Evolutionary conservation across 1,140 invertebrate species (phyloP).

Genomic region (Cydia splendana): DNA sequence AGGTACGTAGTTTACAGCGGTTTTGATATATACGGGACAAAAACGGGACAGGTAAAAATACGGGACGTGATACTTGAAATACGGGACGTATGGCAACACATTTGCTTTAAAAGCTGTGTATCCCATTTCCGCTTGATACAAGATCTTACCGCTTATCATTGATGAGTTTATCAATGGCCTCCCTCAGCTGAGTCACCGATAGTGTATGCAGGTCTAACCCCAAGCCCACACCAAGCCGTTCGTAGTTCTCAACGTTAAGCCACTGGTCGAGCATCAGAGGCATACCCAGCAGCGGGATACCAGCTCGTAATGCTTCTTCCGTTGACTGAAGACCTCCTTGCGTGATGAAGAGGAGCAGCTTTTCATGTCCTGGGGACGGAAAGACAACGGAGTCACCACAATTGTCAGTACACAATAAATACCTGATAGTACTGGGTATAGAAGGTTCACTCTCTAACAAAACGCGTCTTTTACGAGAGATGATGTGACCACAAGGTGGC

Average conservation of each 20-base stretch:
- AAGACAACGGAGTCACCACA: neutral
- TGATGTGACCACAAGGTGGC: too few relatives aligned
- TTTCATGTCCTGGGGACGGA: neutral
- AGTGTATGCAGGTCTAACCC: neutral
- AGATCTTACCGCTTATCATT: neutral
- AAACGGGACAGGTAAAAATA: too few relatives aligned
- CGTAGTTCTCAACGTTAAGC: neutral
- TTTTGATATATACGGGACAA: too few relatives aligned
- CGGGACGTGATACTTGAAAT: too few relatives aligned
- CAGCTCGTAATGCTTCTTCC: neutral
- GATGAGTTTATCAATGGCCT: neutral
- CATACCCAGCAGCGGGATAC: neutral
- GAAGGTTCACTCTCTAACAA: too few relatives aligned
- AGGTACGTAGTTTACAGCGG: too few relatives aligned
- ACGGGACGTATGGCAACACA: too few relatives aligned
- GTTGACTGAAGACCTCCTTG: conserved; percentile 4
- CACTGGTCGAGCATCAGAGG: neutral
- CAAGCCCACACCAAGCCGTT: neutral
- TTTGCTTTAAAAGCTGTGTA: too few relatives aligned
- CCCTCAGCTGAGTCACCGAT: neutral
- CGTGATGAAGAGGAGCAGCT: neutral
- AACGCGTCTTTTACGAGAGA: too few relatives aligned
- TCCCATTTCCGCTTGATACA: too few relatives aligned
- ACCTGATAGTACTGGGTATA: too few relatives aligned
- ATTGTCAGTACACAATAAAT: too few relatives aligned